A percentile compares a stretch with the other conserved stretches of the same genome.
These are phyloP conservation scores for Drosophila ercepeae DNA, from an alignment of 1,140 invertebrate genomes.

Conservation along the genomic window DNA sequence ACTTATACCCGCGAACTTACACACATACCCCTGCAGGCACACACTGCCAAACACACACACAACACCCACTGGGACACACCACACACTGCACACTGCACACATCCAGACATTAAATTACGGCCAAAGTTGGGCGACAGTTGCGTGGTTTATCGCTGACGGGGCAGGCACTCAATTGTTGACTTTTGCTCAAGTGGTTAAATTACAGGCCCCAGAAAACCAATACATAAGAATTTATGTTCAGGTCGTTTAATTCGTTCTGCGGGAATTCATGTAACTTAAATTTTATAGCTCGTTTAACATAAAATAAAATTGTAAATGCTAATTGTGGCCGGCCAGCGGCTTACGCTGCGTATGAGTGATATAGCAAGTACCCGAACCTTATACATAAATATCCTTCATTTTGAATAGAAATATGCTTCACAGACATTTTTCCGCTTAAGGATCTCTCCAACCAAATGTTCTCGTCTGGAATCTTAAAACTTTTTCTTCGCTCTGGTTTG, in stretches of 20 bases:
- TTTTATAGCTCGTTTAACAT: neutral
- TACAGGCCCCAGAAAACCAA: slow-evolving; percentile 48
- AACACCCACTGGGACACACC: slow-evolving; percentile 29
- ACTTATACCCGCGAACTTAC: slow-evolving; percentile 34
- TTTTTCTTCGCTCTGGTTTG: slow-evolving; percentile 2
- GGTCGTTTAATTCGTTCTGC: slow-evolving; percentile 4
- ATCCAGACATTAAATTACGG: slow-evolving; percentile 70
- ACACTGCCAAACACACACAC: slow-evolving; percentile 32
- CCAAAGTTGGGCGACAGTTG: slow-evolving; percentile 83
- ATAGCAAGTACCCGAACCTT: neutral
- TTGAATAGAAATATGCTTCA: neutral
- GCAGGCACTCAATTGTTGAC: slow-evolving; percentile 76
- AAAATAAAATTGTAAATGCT: neutral
- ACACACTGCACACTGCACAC: slow-evolving; percentile 16
- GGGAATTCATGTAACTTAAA: neutral
- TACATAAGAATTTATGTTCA: slow-evolving; percentile 25
- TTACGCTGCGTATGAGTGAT: neutral
- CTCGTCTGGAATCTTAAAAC: slow-evolving; percentile 6
- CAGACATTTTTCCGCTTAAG: neutral
- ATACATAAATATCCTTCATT: neutral
- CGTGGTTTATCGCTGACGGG: slow-evolving; percentile 72
- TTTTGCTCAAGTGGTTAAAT: slow-evolving; percentile 67
- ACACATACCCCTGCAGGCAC: slow-evolving; percentile 33
- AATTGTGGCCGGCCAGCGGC: neutral
- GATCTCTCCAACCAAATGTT: neutral